Evolutionary conservation across 2,797 vertebrate species (phyloP).

Genomic region (Gymnopithys bicolor): DNA sequence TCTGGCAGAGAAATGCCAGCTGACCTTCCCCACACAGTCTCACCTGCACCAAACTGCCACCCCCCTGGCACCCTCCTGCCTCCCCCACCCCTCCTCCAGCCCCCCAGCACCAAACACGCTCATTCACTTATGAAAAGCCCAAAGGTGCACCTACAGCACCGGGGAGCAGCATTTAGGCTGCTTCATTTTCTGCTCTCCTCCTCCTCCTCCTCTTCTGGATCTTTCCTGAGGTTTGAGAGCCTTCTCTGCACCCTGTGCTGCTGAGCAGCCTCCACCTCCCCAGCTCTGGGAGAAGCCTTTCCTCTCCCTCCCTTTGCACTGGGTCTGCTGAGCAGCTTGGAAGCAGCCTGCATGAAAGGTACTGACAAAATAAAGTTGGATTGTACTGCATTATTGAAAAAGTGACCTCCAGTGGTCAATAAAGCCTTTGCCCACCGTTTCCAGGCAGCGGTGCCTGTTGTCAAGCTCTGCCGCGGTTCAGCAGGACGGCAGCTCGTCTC

Average conservation of each 20-base stretch:
- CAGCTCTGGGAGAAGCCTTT: background rate
- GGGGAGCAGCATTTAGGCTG: background rate
- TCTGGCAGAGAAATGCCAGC: background rate
- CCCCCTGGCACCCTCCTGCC: background rate
- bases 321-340: background rate
- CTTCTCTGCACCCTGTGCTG: background rate
- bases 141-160: background rate
- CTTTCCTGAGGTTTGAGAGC: background rate
- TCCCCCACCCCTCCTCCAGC: background rate
- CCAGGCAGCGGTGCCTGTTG: slow-evolving; percentile 67
- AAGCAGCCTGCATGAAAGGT: slow-evolving; percentile 71
- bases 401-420: slow-evolving; percentile 78
- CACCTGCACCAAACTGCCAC: background rate
- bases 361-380: slow-evolving; percentile 78
- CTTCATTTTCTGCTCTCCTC: background rate
- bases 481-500: background rate
- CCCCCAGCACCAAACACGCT: background rate
- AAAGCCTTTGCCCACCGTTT: slow-evolving; percentile 75
- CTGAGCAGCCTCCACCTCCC: slow-evolving; percentile 27
- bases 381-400: slow-evolving; percentile 79
- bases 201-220: background rate
- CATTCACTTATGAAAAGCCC: background rate
- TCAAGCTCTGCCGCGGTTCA: slow-evolving; percentile 42
- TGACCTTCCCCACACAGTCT: background rate
- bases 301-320: background rate